Evolutionary conservation across 2,113 vertebrate genomes (phyloP).

Genomic region (Laticauda laticaudata): DNA sequence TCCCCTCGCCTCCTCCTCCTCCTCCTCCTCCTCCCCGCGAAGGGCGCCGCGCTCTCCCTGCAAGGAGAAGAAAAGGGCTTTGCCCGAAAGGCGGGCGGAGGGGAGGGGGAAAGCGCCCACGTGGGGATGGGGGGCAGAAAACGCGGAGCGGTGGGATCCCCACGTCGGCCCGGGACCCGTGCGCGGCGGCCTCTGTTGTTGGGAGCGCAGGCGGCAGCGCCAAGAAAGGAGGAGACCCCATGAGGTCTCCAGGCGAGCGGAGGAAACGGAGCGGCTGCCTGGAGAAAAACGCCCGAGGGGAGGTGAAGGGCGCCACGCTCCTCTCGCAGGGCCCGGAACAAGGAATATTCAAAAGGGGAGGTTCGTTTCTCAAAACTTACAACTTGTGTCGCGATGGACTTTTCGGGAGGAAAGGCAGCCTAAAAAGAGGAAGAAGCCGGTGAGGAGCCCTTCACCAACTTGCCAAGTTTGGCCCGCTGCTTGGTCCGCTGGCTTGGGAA

Average conservation of each 20-base stretch:
- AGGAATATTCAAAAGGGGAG: neutral
- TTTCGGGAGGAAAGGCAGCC: neutral
- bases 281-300: neutral
- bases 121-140: neutral
- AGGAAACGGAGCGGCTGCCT: neutral
- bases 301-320: neutral
- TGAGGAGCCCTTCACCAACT: neutral
- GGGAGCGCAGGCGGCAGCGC: neutral
- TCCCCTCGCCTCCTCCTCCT: too few relatives aligned
- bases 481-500: neutral
- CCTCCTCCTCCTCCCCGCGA: neutral
- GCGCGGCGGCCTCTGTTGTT: neutral
- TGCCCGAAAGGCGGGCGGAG: neutral
- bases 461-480: neutral
- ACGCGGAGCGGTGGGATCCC: neutral
- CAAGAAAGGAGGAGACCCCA: neutral
- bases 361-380: neutral
- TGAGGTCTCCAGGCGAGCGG: neutral
- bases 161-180: too few relatives aligned
- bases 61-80: neutral
- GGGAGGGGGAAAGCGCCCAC: neutral
- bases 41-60: neutral
- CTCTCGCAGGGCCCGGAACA: neutral
- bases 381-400: neutral
- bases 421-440: neutral